phyloP scores from a whole-genome alignment of 2,888 invertebrate genomes.

The Chouioia cunea region DNA sequence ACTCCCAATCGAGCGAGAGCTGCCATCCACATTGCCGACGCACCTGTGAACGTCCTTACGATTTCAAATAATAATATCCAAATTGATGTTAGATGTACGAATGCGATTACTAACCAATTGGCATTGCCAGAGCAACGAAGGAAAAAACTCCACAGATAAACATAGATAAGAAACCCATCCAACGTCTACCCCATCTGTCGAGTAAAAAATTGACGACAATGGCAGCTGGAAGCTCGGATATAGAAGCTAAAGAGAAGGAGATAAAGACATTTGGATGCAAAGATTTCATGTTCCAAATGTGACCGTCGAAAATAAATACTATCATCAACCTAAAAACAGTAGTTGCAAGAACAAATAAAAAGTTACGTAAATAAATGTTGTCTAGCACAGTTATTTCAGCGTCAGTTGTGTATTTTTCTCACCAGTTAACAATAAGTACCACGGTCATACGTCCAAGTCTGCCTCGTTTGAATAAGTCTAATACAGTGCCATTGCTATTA shows the following conservation, averaged over 20 bases:
- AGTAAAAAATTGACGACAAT: constrained; percentile 82
- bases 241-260: constrained; percentile 86
- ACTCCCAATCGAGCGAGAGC: constrained; percentile 81
- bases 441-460: constrained; percentile 81
- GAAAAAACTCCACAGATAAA: constrained; percentile 84
- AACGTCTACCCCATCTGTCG: constrained; percentile 86
- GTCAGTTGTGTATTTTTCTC: constrained; percentile 48
- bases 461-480: constrained; percentile 85
- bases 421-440: constrained; percentile 85
- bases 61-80: too few relatives aligned
- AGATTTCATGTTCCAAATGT: constrained; percentile 88
- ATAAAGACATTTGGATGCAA: constrained; percentile 84
- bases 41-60: constrained; percentile 70
- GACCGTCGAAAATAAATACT: constrained; percentile 88
- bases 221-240: constrained; percentile 88
- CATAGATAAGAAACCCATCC: constrained; percentile 88
- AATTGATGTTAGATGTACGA: too few relatives aligned
- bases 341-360: too few relatives aligned
- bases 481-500: constrained; percentile 81
- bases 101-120: constrained; percentile 73
- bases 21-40: constrained; percentile 82
- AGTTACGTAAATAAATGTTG: too few relatives aligned
- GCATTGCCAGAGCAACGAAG: constrained; percentile 80
- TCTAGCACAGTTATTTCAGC: too few relatives aligned
- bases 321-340: constrained; percentile 77